Base-by-base conservation (phyloP, 1,140 invertebrate species). In the Bilobella aurantiaca region DNA sequence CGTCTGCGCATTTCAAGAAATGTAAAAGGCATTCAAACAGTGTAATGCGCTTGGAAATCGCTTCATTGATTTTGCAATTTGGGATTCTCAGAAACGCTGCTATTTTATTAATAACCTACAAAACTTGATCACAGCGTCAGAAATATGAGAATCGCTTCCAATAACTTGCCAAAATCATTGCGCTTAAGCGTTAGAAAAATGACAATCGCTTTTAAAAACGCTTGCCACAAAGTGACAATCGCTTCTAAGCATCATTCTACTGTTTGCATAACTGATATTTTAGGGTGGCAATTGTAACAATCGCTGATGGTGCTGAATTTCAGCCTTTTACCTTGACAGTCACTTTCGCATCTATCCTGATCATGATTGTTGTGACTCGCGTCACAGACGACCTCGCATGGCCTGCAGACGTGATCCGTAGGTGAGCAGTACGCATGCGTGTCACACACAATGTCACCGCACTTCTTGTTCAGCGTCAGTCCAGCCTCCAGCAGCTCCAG, bases 261-360 rank as follows among this genome's bases (percentile, higher is more conserved):
- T n/a, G n/a, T n/a, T n/a, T n/a, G n/a, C n/a, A n/a, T n/a, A n/a
- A n/a, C n/a, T n/a, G n/a, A n/a, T n/a, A n/a, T n/a, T 42, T 42
- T 42, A 42, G 34, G 18, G 8, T 42, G 34, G 8, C 18, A 42
- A 42, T 42, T 8, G 8, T 42, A 18, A 42, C 8, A 12, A 42
- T 42, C 18, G 34, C n/a, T n/a, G 18, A 53, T 53, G 23, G 21
- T 5, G 49, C 14, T 12, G 23, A 53, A 42, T 42, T n/a, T 42
- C 8, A 14, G 8, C n/a, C 53, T 23, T 21, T 29, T 59, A 59
- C 58, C 58, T 23, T 59, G 58, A 29, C 58, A 59, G 28, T 59
- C 58, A 12, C 23, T 5, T 29, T 59, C 31, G 31, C 58, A 59
- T 18, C 58, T 8, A 12, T 30, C 31, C 16, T 59, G 8, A 59